Base-by-base conservation (phyloP, 2,113 vertebrate species). In the Heteronetta atricapilla region DNA sequence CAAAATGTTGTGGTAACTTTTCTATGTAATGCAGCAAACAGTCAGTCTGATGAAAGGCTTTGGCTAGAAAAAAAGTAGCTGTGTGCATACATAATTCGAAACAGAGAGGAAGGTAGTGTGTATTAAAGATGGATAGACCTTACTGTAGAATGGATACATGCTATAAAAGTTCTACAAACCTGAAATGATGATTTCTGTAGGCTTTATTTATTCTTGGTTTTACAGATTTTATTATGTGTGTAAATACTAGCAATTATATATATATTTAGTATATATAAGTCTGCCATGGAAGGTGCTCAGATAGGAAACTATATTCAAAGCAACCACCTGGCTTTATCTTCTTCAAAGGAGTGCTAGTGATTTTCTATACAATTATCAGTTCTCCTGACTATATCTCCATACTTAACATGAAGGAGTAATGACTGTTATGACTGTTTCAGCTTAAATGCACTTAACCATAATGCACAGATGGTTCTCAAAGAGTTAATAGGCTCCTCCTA, bases 1-100 rank as follows among this genome's bases (percentile, higher is more conserved):
- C 22, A 95, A 88, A 96, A 90, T 93, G 18, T 76, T 96, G 69
- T 74, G 34, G 59, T 93, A 84, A 89, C 84, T 94, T 95, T 88
- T 85, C 34, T 77, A 8, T 18, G 63, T 76, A 88, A 95, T 75
- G 26, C 48, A 93, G 26, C n/a, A 11, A 83, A 42, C 18, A 82
- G 73, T 74, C 79, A 42, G 13, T 44, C 66, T 82, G 20, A 62
- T 84, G 18, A 56, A 55, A 70, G 84, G 34, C 68, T 77, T 67
- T 72, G 25, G 11, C 31, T 62, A 13, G 38, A 70, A 86, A 64
- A 38, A 62, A 25, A 25, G 19, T 48, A 67, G 8, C 36, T 86
- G 14, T 56, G n/a, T 75, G 15, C 20, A 14, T 42, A 13, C 52
- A 20, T 84, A 40, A 78, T 64, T 67, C 63, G 73, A 69, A 89